A percentile compares a stretch with the other conserved stretches of the same genome.
Evolutionary conservation across 2,797 vertebrate genomes (phyloP).

Genomic region (Pipistrellus nathusii): DNA sequence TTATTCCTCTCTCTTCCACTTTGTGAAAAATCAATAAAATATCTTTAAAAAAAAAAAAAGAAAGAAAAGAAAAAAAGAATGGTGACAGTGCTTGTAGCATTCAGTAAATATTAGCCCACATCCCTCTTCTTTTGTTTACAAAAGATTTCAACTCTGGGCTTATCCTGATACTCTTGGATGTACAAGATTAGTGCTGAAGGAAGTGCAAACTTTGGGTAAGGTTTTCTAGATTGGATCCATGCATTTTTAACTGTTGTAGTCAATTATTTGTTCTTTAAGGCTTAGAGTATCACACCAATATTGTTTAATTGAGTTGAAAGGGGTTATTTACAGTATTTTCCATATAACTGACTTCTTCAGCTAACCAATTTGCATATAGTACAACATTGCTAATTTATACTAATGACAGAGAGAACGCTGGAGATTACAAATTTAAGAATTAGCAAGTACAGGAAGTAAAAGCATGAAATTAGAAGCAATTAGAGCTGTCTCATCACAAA

Average conservation of each 20-base stretch:
- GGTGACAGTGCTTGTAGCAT: background rate
- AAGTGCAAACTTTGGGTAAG: slow-evolving; percentile 67
- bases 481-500: slow-evolving; percentile 68
- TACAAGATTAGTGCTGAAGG: slow-evolving; percentile 64
- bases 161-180: background rate
- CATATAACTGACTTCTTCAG: slow-evolving; percentile 79
- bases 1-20: too few species aligned
- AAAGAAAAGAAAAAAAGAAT: too few species aligned
- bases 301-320: slow-evolving; percentile 80
- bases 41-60: too few species aligned
- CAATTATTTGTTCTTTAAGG: slow-evolving; percentile 74
- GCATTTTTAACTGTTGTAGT: slow-evolving; percentile 73
- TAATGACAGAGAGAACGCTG: slow-evolving; percentile 71
- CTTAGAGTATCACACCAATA: slow-evolving; percentile 61
- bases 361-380: slow-evolving; percentile 72
- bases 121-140: background rate
- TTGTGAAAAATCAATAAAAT: too few species aligned
- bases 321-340: slow-evolving; percentile 82
- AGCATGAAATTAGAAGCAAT: slow-evolving; percentile 77
- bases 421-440: slow-evolving; percentile 79
- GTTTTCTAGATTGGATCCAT: slow-evolving; percentile 66
- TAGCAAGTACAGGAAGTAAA: slow-evolving; percentile 67
- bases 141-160: background rate
- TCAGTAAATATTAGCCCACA: background rate
- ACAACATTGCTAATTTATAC: slow-evolving; percentile 77